These are phyloP conservation scores for Siniperca scherzeri DNA, from an alignment of 2,797 vertebrate genomes.

Conservation along the genomic window DNA sequence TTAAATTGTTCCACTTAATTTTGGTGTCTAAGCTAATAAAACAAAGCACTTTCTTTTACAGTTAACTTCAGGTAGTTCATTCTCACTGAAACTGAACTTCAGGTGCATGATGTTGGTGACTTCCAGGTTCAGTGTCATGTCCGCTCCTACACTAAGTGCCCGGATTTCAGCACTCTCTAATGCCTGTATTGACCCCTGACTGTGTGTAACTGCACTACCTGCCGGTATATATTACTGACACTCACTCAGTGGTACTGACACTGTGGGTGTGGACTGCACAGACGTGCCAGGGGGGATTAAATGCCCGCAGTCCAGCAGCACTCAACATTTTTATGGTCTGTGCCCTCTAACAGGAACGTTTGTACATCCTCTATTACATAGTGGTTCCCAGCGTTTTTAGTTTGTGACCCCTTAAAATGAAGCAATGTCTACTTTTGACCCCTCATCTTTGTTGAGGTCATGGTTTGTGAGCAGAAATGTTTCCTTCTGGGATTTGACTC, in stretches of 20 bases:
- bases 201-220: background rate
- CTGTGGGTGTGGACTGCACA: constrained; percentile 47
- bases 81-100: background rate
- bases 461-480: background rate
- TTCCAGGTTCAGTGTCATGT: background rate
- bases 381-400: background rate
- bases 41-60: background rate
- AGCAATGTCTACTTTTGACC: background rate
- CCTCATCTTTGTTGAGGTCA: background rate
- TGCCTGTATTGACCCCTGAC: background rate
- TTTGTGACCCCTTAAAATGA: background rate
- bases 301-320: constrained; percentile 1
- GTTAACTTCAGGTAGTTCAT: background rate
- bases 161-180: background rate
- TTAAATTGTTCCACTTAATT: background rate
- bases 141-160: background rate
- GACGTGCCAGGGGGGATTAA: constrained; percentile 39
- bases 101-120: background rate
- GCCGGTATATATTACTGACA: background rate
- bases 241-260: constrained; percentile 21
- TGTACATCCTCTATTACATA: background rate
- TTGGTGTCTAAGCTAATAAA: background rate
- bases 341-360: background rate
- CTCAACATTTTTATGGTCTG: constrained; percentile 25
- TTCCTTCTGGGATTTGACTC: background rate